A percentile compares a stretch with the other conserved stretches of the same genome.
Evolutionary conservation across 2,888 invertebrate species (phyloP).

Genomic region (Phyllotreta striolata): DNA sequence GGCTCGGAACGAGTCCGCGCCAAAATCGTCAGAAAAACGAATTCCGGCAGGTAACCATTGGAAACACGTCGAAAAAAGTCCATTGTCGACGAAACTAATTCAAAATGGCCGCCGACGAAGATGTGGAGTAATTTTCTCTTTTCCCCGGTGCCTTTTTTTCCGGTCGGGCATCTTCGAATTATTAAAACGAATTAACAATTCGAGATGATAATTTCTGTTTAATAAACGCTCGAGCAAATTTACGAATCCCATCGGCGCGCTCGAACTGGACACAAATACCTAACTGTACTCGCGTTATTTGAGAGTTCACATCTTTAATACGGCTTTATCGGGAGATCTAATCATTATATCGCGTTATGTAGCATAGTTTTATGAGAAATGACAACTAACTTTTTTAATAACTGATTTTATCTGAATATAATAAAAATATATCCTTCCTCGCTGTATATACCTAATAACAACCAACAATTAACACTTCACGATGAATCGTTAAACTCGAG

Average conservation of each 20-base stretch:
- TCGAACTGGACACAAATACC: slow-evolving; percentile 19
- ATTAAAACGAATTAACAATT: too few species aligned
- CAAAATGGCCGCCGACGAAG: slow-evolving; percentile 57
- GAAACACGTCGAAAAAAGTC: slow-evolving; percentile 55
- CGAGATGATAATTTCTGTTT: too few species aligned
- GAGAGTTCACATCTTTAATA: slow-evolving; percentile 30
- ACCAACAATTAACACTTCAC: slow-evolving; percentile 27
- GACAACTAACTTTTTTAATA: slow-evolving; percentile 32
- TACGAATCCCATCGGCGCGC: background rate
- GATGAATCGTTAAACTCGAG: slow-evolving; percentile 7
- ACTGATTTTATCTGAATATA: slow-evolving; percentile 20
- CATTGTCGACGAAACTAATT: slow-evolving; percentile 59
- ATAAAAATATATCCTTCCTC: slow-evolving; percentile 25
- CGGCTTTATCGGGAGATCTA: slow-evolving; percentile 27
- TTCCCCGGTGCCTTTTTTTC: slow-evolving; percentile 32
- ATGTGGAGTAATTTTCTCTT: slow-evolving; percentile 56
- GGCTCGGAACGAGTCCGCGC: slow-evolving; percentile 47
- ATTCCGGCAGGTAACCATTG: slow-evolving; percentile 55
- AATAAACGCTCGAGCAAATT: too few species aligned
- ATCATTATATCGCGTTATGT: slow-evolving; percentile 30
- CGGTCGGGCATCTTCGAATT: too few species aligned
- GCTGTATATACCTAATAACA: slow-evolving; percentile 6
- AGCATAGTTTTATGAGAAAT: slow-evolving; percentile 29
- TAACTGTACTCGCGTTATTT: slow-evolving; percentile 25
- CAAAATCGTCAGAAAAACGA: slow-evolving; percentile 53